Base-by-base conservation (phyloP, 2,888 invertebrate genomes). In the Altica lythri region DNA sequence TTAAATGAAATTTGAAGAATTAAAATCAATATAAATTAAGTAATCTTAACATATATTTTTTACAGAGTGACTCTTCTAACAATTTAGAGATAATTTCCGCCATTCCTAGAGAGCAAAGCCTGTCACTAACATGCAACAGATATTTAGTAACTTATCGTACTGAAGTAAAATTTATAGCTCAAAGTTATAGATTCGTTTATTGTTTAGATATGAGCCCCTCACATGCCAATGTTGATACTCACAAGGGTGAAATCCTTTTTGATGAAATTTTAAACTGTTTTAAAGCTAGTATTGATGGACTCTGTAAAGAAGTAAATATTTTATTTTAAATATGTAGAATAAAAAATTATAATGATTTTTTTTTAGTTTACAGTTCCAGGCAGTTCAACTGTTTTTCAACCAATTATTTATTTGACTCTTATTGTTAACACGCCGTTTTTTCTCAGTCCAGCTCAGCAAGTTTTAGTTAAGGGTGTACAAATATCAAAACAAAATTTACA, bases 201-300 rank as follows among this genome's bases (percentile, higher is more conserved):
- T 85, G 89, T 63, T 77, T 91, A 54, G 90, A 91, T 74, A 80
- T 90, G 72, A 89, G 89, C 71, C 89, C 90, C 6, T 90, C 90
- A 1, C 80, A 86, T 53, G 83, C 87, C 40, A 82, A 86, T 54
- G 85, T 88, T 59, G 88, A 85, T 71, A 81, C 81, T 63, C 80
- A 83, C 65, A 78, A 80, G 66, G 83, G 81, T 9, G 80, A 82
- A 70, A 81, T 85, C 47, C 78, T 85, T 55, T 80, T 84, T 61
- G 84, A 85, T 70, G 82, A 83, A 71, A 81, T 84, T 53, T 79
- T 80, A 63, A 71, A 77, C 56, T 80, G 81, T 48, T 78, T 84
- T 46, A 80, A 80, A 67, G 73, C 74, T 54, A 83, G 81, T 65
- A 72, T 85, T 45, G 79, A 81, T 68, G 81, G 80, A 44, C 74